Base-by-base conservation (phyloP, 2,888 invertebrate genomes). In the Prosopocoilus inquinatus region DNA sequence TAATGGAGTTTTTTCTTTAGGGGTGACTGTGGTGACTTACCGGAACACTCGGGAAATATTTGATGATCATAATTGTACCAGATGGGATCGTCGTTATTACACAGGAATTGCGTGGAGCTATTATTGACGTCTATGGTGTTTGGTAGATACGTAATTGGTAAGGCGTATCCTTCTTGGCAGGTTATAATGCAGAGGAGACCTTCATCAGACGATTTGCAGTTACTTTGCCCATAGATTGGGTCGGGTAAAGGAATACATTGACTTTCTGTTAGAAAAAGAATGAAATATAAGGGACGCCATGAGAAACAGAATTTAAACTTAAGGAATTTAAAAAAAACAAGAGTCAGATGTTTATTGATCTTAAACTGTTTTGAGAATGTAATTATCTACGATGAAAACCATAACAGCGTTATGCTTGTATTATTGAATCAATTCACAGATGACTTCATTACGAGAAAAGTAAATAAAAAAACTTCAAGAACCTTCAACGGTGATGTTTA, bases 401-500 rank as follows among this genome's bases (percentile, higher is more conserved):
- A n/a, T n/a, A n/a, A n/a, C n/a, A n/a, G n/a, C n/a, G n/a, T n/a
- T n/a, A n/a, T n/a, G n/a, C n/a, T n/a, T n/a, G n/a, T n/a, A n/a
- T n/a, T n/a, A n/a, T n/a, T n/a, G n/a, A n/a, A n/a, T n/a, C n/a
- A n/a, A n/a, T n/a, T n/a, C n/a, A n/a, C n/a, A n/a, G n/a, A n/a
- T n/a, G n/a, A n/a, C n/a, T 16, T 16, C 3, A 16, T 16, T 16
- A 16, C 3, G 16, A 2, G 16, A 16, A 16, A 16, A 16, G 16
- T 16, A 59, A 64, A 69, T 16, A 16, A 16, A 28, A 5, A 3
- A 28, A n/a, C n/a, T n/a, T 28, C 5, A 28, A 28, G 20, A 28
- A 83, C 84, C 81, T 78, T 83, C 80, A 1, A 88, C 80, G 9
- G 80, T 82, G 48, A 88, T 79, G 64, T 81, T 82, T 41, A 88